Evolutionary conservation across 2,888 invertebrate genomes (phyloP).

Genomic region (Brachynemurus nebulosus): DNA sequence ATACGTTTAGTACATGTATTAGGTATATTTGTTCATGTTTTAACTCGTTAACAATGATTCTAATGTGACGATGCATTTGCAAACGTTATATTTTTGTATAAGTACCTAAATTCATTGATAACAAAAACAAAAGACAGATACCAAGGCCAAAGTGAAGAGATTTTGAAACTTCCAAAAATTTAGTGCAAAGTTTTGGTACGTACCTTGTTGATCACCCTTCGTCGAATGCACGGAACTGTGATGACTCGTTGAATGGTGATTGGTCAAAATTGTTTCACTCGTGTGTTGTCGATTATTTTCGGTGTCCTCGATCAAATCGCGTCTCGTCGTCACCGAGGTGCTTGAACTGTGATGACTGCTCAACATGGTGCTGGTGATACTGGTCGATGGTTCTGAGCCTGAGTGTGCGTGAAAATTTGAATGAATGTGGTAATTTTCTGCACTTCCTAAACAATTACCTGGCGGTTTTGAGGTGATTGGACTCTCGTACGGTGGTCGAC

Average conservation of each 20-base stretch:
- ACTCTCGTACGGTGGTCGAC: conserved; percentile 52
- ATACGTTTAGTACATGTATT: too few relatives aligned
- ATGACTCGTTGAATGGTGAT: conserved; percentile 51
- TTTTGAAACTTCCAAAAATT: too few relatives aligned
- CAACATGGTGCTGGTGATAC: conserved; percentile 51
- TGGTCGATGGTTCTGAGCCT: conserved; percentile 19
- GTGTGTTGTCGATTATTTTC: conserved; percentile 45
- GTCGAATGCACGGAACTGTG: conserved; percentile 46
- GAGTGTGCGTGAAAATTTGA: neutral
- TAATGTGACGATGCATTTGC: too few relatives aligned
- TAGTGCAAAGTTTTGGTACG: too few relatives aligned
- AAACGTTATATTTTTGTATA: too few relatives aligned
- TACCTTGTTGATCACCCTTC: conserved; percentile 45
- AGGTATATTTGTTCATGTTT: too few relatives aligned
- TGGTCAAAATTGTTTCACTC: conserved; percentile 49
- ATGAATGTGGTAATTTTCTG: neutral
- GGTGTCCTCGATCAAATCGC: conserved; percentile 40
- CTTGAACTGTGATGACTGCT: conserved; percentile 55
- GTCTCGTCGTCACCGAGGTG: conserved; percentile 54
- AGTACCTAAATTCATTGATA: too few relatives aligned
- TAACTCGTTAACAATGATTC: too few relatives aligned
- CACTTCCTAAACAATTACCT: neutral
- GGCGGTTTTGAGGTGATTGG: conserved; percentile 4
- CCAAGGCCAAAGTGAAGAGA: too few relatives aligned
- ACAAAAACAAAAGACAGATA: too few relatives aligned